Evolutionary conservation across 2,113 vertebrate species (phyloP).

Genomic region (Synchiropus splendidus): DNA sequence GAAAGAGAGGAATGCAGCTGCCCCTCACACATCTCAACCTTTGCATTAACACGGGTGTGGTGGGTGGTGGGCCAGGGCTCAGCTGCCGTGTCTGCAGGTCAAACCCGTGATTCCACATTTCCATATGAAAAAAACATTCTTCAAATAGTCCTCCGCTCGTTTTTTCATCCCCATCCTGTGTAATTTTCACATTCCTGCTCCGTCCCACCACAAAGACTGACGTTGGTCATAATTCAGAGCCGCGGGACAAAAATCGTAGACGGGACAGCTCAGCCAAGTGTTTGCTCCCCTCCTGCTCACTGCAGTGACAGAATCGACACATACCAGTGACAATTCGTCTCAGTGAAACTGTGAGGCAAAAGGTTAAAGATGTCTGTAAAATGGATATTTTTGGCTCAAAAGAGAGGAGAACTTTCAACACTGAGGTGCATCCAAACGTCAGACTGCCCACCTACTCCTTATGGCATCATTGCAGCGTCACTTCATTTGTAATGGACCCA

Average conservation of each 20-base stretch:
- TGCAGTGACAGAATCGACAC: slow-evolving; percentile 37
- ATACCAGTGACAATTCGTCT: slow-evolving; percentile 22
- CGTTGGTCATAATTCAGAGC: neutral
- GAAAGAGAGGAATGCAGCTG: slow-evolving; percentile 36
- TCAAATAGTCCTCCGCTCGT: slow-evolving; percentile 6
- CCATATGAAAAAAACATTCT: slow-evolving; percentile 5
- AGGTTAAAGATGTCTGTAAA: slow-evolving; percentile 7
- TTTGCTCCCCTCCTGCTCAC: slow-evolving; percentile 9
- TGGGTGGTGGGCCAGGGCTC: slow-evolving; percentile 3
- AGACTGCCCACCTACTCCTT: too few species aligned
- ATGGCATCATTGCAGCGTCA: too few species aligned
- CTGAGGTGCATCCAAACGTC: too few species aligned
- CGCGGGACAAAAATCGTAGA: neutral
- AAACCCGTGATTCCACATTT: slow-evolving; percentile 40
- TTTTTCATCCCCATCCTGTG: neutral
- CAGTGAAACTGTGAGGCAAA: slow-evolving; percentile 20
- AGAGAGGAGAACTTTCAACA: too few species aligned
- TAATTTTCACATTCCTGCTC: neutral
- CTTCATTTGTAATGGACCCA: too few species aligned
- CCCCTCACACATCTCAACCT: slow-evolving; percentile 14
- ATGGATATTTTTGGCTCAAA: slow-evolving; percentile 12
- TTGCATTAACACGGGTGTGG: slow-evolving; percentile 29
- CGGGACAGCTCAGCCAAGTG: neutral
- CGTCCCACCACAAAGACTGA: neutral
- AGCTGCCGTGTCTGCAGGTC: slow-evolving; percentile 18